Evolutionary conservation across 2,888 invertebrate genomes (phyloP).

Genomic region (Pasiphila rectangulata): DNA sequence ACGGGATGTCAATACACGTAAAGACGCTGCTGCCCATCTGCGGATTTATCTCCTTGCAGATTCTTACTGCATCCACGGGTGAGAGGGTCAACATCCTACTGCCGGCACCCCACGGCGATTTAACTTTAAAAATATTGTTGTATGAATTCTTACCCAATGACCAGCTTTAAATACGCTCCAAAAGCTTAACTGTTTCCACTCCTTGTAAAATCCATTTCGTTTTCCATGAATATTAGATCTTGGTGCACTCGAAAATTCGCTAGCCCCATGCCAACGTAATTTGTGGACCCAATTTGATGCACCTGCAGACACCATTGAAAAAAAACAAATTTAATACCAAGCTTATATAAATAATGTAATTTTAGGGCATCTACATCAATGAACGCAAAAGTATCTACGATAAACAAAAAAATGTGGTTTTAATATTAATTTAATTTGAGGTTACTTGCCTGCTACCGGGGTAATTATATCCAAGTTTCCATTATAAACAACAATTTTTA

Average conservation of each 20-base stretch:
- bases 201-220: constrained; percentile 65
- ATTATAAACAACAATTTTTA: constrained; percentile 66
- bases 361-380: too few species aligned
- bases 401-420: too few species aligned
- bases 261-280: constrained; percentile 60
- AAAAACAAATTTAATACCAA: constrained; percentile 8
- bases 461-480: constrained; percentile 70
- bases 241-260: constrained; percentile 50
- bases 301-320: constrained; percentile 45
- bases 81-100: too few species aligned
- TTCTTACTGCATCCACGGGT: too few species aligned
- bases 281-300: constrained; percentile 72
- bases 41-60: too few species aligned
- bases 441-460: constrained; percentile 46
- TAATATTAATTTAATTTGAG: too few species aligned
- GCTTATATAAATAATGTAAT: not conserved
- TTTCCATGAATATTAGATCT: constrained; percentile 49
- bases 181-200: constrained; percentile 54
- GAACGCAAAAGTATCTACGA: too few species aligned
- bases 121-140: too few species aligned
- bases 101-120: too few species aligned
- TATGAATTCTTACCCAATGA: constrained; percentile 68
- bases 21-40: too few species aligned
- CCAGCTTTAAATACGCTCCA: constrained; percentile 70
- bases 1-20: too few species aligned